A percentile compares a stretch with the other conserved stretches of the same genome.
phyloP scores from a whole-genome alignment of 2,888 invertebrate genomes.

The Nudaria mundana region DNA sequence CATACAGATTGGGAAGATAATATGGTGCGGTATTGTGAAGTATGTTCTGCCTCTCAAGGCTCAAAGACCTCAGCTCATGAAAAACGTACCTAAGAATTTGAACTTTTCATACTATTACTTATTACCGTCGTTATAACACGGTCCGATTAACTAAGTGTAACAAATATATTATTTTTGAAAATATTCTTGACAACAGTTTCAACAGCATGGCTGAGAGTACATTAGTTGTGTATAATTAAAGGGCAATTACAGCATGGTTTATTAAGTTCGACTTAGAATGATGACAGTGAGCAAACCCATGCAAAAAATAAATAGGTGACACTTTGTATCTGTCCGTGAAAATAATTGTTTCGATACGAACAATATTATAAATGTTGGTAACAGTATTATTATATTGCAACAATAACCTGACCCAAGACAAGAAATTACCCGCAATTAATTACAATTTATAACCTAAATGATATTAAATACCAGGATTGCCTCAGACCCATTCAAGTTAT shows the following conservation, averaged over 20 bases:
- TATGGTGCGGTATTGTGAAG: too few relatives aligned
- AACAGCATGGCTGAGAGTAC: too few relatives aligned
- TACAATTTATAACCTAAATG: constrained; percentile 45
- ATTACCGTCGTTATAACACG: too few relatives aligned
- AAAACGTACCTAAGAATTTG: too few relatives aligned
- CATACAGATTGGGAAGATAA: too few relatives aligned
- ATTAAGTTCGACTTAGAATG: background rate
- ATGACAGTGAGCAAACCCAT: background rate
- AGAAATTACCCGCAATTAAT: constrained; percentile 47
- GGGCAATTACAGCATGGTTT: background rate
- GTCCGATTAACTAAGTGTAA: too few relatives aligned
- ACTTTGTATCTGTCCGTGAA: constrained; percentile 7
- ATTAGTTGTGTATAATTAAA: too few relatives aligned
- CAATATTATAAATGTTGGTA: constrained; percentile 31
- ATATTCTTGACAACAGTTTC: too few relatives aligned
- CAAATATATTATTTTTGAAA: too few relatives aligned
- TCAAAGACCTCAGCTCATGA: too few relatives aligned
- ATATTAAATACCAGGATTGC: constrained; percentile 41
- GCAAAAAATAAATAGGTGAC: background rate
- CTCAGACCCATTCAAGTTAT: constrained; percentile 37
- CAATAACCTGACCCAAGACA: constrained; percentile 40
- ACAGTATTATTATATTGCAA: constrained; percentile 31
- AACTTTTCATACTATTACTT: too few relatives aligned
- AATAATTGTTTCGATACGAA: constrained; percentile 22
- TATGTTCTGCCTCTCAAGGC: too few relatives aligned